Evolutionary conservation across 2,113 vertebrate genomes (phyloP), one percentile per base, ranked within the genome.

Genomic region (Psephotus haematonotus): DNA sequence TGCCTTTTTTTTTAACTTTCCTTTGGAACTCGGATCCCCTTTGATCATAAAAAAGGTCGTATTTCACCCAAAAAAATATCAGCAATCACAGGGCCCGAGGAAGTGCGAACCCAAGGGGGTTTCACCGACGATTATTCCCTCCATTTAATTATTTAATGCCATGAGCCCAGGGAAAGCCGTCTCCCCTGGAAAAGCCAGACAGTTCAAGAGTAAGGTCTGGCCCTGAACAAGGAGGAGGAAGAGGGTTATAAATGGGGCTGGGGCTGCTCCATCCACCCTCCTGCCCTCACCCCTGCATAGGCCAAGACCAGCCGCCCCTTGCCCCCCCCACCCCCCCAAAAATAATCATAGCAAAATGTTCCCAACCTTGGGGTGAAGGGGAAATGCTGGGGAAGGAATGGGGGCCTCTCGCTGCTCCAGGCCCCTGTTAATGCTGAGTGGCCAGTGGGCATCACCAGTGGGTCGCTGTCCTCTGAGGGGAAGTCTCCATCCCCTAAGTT

Each of bases 11-110:
- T 70, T 24, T 31, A 0, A 47, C 83, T 93, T 97, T 97, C 95
- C 94, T 97, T 98, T 96, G 95, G 95, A 97, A 93, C 93, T 95
- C 94, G 71, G 96, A 96, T 98, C 94, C 88, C 90, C 97, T 98
- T 98, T 98, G 97, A 98, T 98, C 95, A 31, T 97, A 96, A 96
- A 96, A 97, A 98, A 97, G 97, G 97, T 98, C 96, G 82, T 98
- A 98, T 98, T 98, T 98, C 98, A 98, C 97, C 96, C 96, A 74
- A 84, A 93, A 92, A 98, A 98, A 97, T 97, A 97, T 97, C 97
- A 97, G 98, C 97, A 92, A 97, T 98, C 98, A 97, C 86, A 91
- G 88, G 25, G 88, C 77, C 93, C 8, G 70, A 97, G 98, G 97
- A 98, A 98, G 98, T 80, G 92, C 86, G 80, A 85, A 92, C 95